phyloP scores from a whole-genome alignment of 2,797 vertebrate species.

The Myripristis jacobus region DNA sequence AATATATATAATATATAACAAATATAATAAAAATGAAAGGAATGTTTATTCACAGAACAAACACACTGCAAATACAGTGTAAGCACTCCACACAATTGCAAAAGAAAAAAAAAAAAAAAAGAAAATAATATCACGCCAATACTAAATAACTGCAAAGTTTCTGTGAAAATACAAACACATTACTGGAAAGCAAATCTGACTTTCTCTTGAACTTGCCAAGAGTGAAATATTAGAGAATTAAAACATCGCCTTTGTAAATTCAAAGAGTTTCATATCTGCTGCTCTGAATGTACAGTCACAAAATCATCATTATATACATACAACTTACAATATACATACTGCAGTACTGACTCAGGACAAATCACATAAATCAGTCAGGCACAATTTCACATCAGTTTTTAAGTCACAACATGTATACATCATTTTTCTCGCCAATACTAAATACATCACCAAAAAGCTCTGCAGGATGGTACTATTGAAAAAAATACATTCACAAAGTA shows the following conservation, averaged over 20 bases:
- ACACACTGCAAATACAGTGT: conserved; percentile 24
- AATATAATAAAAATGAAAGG: background rate
- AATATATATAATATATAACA: too few species aligned
- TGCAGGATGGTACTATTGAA: background rate
- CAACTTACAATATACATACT: conserved; percentile 31
- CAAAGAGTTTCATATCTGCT: too few species aligned
- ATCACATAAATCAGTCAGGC: background rate
- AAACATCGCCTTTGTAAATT: too few species aligned
- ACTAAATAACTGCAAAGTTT: background rate
- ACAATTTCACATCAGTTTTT: background rate
- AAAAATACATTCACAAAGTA: conserved; percentile 45
- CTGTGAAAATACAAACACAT: background rate
- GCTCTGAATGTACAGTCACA: background rate
- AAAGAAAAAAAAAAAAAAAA: conserved; percentile 18
- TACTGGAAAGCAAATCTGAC: background rate
- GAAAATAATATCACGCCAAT: conserved; percentile 34
- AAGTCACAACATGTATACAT: conserved; percentile 23
- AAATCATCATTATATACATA: conserved; percentile 23
- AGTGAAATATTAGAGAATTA: too few species aligned
- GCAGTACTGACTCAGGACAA: background rate
- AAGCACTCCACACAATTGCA: conserved; percentile 21
- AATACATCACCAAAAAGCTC: conserved; percentile 23
- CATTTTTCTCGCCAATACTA: conserved; percentile 1
- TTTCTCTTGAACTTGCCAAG: too few species aligned
- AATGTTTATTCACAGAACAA: conserved; percentile 44